Evolutionary conservation across 2,888 invertebrate genomes (phyloP), one percentile per base, ranked within the genome.

Genomic region (Omphaloscelis lunosa): DNA sequence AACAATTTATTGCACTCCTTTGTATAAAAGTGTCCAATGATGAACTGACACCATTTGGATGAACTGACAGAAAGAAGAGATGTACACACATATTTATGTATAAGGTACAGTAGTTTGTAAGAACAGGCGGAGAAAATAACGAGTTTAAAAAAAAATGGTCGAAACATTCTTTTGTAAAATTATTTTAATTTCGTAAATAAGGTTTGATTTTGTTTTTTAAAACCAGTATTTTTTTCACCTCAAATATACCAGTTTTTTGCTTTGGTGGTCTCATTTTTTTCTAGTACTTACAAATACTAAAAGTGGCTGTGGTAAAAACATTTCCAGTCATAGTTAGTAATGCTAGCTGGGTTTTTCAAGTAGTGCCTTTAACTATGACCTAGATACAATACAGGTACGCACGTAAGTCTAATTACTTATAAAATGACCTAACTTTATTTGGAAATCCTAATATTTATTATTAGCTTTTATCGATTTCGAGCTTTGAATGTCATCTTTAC

Each of bases 291-390:
- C 51, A 20, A 62, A 39, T 62, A 23, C 23, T 15, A 39, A 23
- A 39, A 67, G 29, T 29, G 27, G 11, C n/a, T 72, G 58, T n/a
- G 29, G 45, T 73, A n/a, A 20, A 15, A 20, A 45, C 11, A 34
- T 73, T 74, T 7, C 34, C 48, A 20, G 27, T 27, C 27, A 34
- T 34, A 71, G 41, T 70, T 23, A 69, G 41, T 48, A 34, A 39
- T 8, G 2, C 63, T 39, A 39, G 5, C 12, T n/a, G 17, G 12
- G 51, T 51, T 51, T 51, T 23, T 51, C 17, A 56, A 1, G 20
- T 12, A 72, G 4, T 70, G 11, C 5, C 2, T 56, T 45, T 72
- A 72, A 56, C 34, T 58, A 58, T 23, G 20, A 34, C 7, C 34
- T 59, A 59, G 34, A 20, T 17, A 2, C 20, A 41, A 20, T 17